A percentile compares a stretch with the other conserved stretches of the same genome.
These are phyloP conservation scores for Goniozus legneri DNA, from an alignment of 1,140 invertebrate genomes.

Conservation along the genomic window DNA sequence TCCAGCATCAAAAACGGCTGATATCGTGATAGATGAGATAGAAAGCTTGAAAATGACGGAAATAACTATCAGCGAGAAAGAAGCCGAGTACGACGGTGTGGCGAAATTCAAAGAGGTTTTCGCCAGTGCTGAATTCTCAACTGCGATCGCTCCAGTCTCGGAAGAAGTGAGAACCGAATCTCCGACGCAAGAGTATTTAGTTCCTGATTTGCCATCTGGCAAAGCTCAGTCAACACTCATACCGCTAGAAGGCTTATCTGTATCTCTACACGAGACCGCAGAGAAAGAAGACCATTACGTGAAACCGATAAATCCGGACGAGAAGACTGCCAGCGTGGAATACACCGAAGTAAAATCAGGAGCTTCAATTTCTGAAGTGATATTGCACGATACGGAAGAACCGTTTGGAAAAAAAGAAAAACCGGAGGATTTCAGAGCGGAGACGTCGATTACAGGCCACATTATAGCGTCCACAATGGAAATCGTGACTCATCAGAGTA, in stretches of 20 bases:
- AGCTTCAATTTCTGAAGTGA: slow-evolving; percentile 53
- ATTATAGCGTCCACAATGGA: slow-evolving; percentile 54
- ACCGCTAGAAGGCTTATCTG: slow-evolving; percentile 53
- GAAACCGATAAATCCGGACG: slow-evolving; percentile 47
- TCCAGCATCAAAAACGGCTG: slow-evolving; percentile 50
- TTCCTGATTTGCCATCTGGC: slow-evolving; percentile 39
- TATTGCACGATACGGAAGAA: slow-evolving; percentile 57
- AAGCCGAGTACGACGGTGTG: slow-evolving; percentile 41
- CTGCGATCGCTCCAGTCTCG: slow-evolving; percentile 53
- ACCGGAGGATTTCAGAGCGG: slow-evolving; percentile 45
- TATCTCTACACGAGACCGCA: slow-evolving; percentile 53
- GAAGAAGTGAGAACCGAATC: slow-evolving; percentile 54
- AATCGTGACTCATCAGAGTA: slow-evolving; percentile 50
- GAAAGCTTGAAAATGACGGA: slow-evolving; percentile 58
- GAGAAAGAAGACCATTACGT: slow-evolving; percentile 59
- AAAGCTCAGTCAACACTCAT: slow-evolving; percentile 51
- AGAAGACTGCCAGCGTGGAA: slow-evolving; percentile 53
- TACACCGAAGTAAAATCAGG: slow-evolving; percentile 51
- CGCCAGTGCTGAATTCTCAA: slow-evolving; percentile 51
- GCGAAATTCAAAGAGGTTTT: slow-evolving; percentile 37
- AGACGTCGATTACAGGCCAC: slow-evolving; percentile 49
- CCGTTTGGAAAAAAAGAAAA: slow-evolving; percentile 38
- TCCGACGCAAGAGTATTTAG: slow-evolving; percentile 46
- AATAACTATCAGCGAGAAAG: slow-evolving; percentile 49
- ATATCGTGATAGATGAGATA: slow-evolving; percentile 50